Evolutionary conservation across 2,797 vertebrate species (phyloP).

Genomic region (Orientallactaga sibirica): DNA sequence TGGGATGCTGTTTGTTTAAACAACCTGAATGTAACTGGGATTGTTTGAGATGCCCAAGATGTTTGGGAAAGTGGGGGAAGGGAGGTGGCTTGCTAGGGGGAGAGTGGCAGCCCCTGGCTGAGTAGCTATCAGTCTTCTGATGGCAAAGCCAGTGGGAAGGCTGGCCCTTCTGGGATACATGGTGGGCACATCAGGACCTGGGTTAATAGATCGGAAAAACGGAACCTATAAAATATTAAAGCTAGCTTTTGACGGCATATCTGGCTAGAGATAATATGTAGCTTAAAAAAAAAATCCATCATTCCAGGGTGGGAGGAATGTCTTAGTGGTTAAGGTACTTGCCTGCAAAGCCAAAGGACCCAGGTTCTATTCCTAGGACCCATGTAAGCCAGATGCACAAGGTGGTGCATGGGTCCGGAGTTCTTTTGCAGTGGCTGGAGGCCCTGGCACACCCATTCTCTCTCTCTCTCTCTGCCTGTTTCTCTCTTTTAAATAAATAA

Average conservation of each 20-base stretch:
- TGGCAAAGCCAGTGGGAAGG: conserved; percentile 61
- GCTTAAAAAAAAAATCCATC: not conserved
- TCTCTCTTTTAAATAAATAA: too few relatives aligned
- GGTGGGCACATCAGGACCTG: not conserved
- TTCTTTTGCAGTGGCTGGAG: too few relatives aligned
- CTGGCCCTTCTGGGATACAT: not conserved
- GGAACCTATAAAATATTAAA: not conserved
- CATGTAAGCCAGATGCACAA: too few relatives aligned
- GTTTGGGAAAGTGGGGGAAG: conserved; percentile 75
- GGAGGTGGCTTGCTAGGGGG: conserved; percentile 69
- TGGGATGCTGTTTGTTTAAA: conserved; percentile 89
- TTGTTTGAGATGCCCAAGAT: conserved; percentile 76
- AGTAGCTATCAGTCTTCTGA: conserved; percentile 72
- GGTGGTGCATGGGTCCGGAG: too few relatives aligned
- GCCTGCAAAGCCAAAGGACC: too few relatives aligned
- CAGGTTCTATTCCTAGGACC: too few relatives aligned
- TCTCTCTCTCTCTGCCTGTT: too few relatives aligned
- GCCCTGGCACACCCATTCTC: too few relatives aligned
- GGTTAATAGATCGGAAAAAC: not conserved
- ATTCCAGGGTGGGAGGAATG: not conserved
- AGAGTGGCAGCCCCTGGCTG: conserved; percentile 66
- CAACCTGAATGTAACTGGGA: conserved; percentile 87
- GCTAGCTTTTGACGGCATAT: not conserved
- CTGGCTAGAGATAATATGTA: not conserved
- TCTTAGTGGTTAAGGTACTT: too few relatives aligned